Evolutionary conservation across 2,113 vertebrate genomes (phyloP).

Genomic region (Thamnophis sirtalis): DNA sequence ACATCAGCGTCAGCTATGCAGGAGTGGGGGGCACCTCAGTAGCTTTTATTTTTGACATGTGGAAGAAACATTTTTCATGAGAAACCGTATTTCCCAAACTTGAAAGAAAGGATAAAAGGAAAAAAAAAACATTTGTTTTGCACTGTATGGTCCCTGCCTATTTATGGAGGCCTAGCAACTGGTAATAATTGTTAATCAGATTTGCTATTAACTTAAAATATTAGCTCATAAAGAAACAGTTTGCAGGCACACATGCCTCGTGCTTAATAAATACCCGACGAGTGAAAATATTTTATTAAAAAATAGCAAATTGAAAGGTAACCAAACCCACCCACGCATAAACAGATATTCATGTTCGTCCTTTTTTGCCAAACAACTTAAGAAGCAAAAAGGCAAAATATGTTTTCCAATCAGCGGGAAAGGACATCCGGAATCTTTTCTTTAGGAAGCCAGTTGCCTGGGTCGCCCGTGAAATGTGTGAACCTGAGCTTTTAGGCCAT

Average conservation of each 20-base stretch:
- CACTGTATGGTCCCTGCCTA: neutral
- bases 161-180: neutral
- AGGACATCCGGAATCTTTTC: neutral
- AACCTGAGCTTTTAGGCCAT: neutral
- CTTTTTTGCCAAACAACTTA: neutral
- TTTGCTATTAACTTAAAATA: neutral
- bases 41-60: neutral
- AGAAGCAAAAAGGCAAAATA: neutral
- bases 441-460: neutral
- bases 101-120: neutral
- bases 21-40: neutral
- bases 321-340: neutral
- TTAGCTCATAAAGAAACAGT: neutral
- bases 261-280: neutral
- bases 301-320: neutral
- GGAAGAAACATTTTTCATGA: neutral
- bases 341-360: neutral
- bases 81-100: neutral
- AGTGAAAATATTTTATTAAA: neutral
- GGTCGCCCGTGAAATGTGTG: neutral
- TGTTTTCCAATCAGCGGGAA: neutral
- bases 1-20: rapidly evolving
- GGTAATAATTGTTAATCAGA: neutral
- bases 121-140: neutral
- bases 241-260: neutral